Evolutionary conservation across 2,888 invertebrate genomes (phyloP), one percentile per base, ranked within the genome.

Genomic region (Hydriomena furcata): DNA sequence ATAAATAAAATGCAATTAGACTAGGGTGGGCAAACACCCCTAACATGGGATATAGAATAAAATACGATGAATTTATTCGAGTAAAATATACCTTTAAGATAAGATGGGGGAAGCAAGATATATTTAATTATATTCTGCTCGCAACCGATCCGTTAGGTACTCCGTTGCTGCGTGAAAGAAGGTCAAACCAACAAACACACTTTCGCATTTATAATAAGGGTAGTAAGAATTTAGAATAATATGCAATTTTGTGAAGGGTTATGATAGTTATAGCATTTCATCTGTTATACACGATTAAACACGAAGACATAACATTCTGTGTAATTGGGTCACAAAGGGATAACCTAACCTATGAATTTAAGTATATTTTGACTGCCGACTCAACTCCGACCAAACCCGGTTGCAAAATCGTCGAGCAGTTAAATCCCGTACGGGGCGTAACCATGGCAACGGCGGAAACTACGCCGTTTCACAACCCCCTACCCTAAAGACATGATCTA

Each of bases 1-100:
- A 87, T 88, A 87, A 87, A 85, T 88, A 86, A 87, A 86, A 82
- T 79, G 76, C 82, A 84, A 88, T 87, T 85, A 82, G 74, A 76
- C 68, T 69, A 76, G 79, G 78, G 80, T 63, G 67, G 56, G 66
- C 53, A 53, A 58, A 60, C 64, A 58, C 60, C 63, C 70, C 68
- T 42, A 13, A 30, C 21, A 37, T 66, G 54, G 55, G 65, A 66
- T 62, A 63, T 64, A 64, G 68, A 65, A 65, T 70, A 74, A 70
- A 78, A 65, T 63, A 65, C 64, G 67, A 71, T 52, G 52, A 71
- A 78, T 76, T 71, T 71, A 65, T 64, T 68, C 61, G 59, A 27
- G 11, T 40, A 24, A 47, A 40, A 4, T 17, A 41, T 35, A 13
- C 17, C 28, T 48, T 11, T 20, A n/a, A 31, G 7, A 25, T 17